Percentiles rank a stretch among this genome's conserved stretches.
phyloP scores from a whole-genome alignment of 2,113 vertebrate species.

The Cromileptes altivelis region DNA sequence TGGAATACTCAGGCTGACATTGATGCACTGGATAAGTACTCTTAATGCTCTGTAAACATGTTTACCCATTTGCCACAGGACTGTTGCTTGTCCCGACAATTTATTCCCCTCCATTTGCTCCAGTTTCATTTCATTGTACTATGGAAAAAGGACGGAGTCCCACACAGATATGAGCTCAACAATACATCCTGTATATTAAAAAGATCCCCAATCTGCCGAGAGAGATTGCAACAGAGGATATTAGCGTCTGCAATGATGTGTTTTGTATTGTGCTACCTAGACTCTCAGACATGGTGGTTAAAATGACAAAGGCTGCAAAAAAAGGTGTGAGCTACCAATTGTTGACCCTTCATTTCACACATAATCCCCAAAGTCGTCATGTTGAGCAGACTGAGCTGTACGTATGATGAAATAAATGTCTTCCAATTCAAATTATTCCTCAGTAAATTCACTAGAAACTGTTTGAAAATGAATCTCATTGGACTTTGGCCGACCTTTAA shows the following conservation, averaged over 20 bases:
- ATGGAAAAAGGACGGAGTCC: background rate
- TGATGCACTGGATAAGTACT: constrained; percentile 4
- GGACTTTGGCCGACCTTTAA: constrained; percentile 37
- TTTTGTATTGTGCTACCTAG: background rate
- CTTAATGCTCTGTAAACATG: constrained; percentile 18
- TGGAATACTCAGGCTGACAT: constrained; percentile 10
- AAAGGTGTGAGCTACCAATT: background rate
- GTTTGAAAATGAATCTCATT: constrained; percentile 25
- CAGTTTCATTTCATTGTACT: constrained; percentile 7
- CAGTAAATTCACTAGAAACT: background rate
- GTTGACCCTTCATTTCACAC: background rate
- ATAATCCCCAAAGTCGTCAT: too few species aligned
- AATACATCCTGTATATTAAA: constrained; percentile 5
- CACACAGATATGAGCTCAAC: constrained; percentile 5
- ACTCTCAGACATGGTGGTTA: background rate
- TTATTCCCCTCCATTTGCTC: constrained; percentile 1
- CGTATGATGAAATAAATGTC: background rate
- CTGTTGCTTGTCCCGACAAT: constrained; percentile 1
- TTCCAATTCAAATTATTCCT: constrained; percentile 8
- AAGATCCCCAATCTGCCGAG: background rate
- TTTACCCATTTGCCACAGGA: constrained; percentile 17
- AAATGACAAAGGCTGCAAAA: constrained; percentile 4
- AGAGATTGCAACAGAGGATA: background rate
- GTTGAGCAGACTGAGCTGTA: background rate
- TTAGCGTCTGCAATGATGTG: background rate